A percentile compares a stretch with the other conserved stretches of the same genome.
These are phyloP conservation scores for Anseranas semipalmata DNA, from an alignment of 2,113 vertebrate genomes.

Conservation along the genomic window DNA sequence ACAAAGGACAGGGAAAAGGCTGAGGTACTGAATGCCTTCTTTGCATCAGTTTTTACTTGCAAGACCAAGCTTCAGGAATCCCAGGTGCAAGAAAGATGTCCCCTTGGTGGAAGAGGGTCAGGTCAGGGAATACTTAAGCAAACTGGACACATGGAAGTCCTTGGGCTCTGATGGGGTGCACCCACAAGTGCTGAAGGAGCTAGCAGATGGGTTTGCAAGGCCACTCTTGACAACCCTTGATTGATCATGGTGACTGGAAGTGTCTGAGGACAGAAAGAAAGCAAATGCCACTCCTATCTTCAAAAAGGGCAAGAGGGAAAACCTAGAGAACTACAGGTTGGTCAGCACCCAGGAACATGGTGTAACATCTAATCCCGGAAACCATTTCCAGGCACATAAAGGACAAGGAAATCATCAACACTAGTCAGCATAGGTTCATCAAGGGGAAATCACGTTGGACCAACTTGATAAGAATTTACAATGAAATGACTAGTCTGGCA, in stretches of 20 bases:
- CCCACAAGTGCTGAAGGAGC: neutral
- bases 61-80: too few relatives aligned
- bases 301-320: neutral
- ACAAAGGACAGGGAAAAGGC: neutral
- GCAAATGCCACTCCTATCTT: neutral
- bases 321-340: neutral
- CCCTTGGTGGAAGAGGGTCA: too few relatives aligned
- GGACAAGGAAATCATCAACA: neutral
- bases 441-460: neutral
- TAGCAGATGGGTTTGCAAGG: accelerated
- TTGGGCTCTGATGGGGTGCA: neutral
- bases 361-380: neutral
- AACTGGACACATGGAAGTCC: too few relatives aligned
- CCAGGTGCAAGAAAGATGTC: too few relatives aligned
- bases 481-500: neutral
- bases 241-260: accelerated
- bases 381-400: neutral
- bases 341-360: accelerated
- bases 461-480: neutral
- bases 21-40: neutral
- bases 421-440: neutral
- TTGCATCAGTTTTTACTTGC: neutral
- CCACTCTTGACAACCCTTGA: neutral
- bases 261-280: neutral
- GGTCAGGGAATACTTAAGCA: too few relatives aligned